Evolutionary conservation across 2,888 invertebrate species (phyloP).

Genomic region (Pammene fasciana): DNA sequence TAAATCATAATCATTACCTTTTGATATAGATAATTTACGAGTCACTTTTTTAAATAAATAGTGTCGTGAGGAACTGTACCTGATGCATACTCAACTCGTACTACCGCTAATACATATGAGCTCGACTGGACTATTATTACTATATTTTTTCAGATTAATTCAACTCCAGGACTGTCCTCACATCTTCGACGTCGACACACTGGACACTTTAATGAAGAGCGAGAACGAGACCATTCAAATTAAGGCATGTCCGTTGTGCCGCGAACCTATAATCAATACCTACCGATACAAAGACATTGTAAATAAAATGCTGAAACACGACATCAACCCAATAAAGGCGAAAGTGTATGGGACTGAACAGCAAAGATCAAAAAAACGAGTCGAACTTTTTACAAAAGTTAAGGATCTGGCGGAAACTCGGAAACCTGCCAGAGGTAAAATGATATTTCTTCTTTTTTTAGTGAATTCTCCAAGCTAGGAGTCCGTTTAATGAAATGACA

Average conservation of each 20-base stretch:
- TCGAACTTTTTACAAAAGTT: neutral
- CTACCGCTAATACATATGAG: too few species aligned
- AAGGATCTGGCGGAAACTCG: neutral
- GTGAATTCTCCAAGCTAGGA: too few species aligned
- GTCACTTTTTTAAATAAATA: too few species aligned
- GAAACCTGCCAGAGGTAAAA: neutral
- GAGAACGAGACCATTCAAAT: constrained; percentile 61
- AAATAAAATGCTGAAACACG: constrained; percentile 61
- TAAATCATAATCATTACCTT: too few species aligned
- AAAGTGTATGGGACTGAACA: constrained; percentile 63
- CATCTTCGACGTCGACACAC: constrained; percentile 70
- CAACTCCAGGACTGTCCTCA: constrained; percentile 80
- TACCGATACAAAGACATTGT: constrained; percentile 82
- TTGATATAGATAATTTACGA: too few species aligned
- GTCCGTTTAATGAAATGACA: too few species aligned
- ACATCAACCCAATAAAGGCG: constrained; percentile 72
- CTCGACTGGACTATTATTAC: neutral
- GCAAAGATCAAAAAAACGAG: neutral
- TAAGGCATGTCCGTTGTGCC: constrained; percentile 83
- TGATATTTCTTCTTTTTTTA: neutral
- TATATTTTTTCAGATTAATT: constrained; percentile 68
- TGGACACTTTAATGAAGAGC: constrained; percentile 71
- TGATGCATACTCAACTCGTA: neutral
- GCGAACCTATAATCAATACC: constrained; percentile 82
- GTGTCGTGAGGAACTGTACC: too few species aligned